Evolutionary conservation across 2,113 vertebrate genomes (phyloP).

Genomic region (Myotis brandtii): DNA sequence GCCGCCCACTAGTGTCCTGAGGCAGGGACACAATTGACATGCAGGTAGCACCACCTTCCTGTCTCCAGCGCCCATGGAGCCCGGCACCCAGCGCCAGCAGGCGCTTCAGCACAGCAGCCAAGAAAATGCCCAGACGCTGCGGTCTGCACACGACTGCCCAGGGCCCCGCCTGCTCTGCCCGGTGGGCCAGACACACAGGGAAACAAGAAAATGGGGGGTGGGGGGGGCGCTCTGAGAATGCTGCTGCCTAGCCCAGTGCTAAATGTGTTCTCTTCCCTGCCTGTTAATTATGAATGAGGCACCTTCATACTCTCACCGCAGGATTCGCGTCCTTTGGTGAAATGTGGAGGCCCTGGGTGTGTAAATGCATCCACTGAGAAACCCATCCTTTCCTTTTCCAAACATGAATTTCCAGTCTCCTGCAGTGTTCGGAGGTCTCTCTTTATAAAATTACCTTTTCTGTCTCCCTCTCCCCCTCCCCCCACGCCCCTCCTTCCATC

Average conservation of each 20-base stretch:
- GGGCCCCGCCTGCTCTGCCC: not conserved
- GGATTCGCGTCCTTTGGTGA: not conserved
- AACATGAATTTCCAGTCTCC: not conserved
- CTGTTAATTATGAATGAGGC: not conserved
- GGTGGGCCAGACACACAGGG: not conserved
- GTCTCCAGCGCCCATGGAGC: not conserved
- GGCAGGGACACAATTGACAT: conserved; percentile 45
- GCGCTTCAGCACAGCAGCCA: not conserved
- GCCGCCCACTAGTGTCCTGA: conserved; percentile 89
- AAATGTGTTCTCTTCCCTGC: not conserved
- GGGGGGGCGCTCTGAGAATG: no score
- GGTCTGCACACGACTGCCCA: not conserved
- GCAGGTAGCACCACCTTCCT: conserved; percentile 32
- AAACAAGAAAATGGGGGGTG: rapidly evolving
- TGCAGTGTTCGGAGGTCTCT: not conserved
- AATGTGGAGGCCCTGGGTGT: not conserved
- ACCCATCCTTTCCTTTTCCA: not conserved
- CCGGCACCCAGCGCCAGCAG: not conserved
- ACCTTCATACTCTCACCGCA: not conserved
- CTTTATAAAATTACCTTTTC: not conserved
- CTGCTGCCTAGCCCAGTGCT: not conserved
- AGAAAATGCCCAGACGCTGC: not conserved
- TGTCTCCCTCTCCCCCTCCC: not conserved
- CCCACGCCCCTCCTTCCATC: not conserved
- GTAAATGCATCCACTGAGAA: not conserved